Conservation (phyloP, 37 sponge, comb jelly and placozoan genomes). For the Petrosia ficiformis region DNA sequence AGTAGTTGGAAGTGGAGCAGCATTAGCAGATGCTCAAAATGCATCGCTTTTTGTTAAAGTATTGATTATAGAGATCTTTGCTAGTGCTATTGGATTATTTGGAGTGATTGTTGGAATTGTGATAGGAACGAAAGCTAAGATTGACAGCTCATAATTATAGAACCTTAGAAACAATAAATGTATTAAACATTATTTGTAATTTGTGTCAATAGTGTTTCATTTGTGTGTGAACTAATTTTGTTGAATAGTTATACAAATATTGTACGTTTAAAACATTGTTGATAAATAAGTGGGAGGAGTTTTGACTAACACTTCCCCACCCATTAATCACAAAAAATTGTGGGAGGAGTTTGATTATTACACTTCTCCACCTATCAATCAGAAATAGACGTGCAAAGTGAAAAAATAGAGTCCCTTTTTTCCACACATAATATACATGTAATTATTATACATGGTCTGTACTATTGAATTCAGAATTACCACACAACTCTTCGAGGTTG, state of each 20-base stretch:
- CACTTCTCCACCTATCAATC: too few species aligned
- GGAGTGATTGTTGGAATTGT: slow-evolving; percentile 96
- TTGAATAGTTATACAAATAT: slow-evolving; percentile 9
- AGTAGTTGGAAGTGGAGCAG: slow-evolving; percentile 97
- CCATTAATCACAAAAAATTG: too few species aligned
- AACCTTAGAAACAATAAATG: not conserved
- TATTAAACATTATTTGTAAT: not conserved
- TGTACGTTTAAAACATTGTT: not conserved
- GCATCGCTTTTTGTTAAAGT: slow-evolving; percentile 92
- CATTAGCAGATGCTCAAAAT: slow-evolving; percentile 97
- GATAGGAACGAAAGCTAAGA: slow-evolving; percentile 67
- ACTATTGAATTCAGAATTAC: too few species aligned
- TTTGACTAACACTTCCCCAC: too few species aligned
- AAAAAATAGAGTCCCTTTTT: too few species aligned
- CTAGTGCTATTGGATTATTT: slow-evolving; percentile 98
- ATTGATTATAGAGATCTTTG: slow-evolving; percentile 98
- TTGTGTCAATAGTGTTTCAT: not conserved
- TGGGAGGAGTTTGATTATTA: too few species aligned
- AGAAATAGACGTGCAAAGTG: too few species aligned
- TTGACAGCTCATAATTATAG: too few species aligned
- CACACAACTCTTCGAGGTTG: slow-evolving; percentile 17
- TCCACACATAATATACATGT: too few species aligned
- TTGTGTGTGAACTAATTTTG: not conserved
- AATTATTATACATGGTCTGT: too few species aligned
- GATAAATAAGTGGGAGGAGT: too few species aligned